Evolutionary conservation across 2,797 vertebrate genomes (phyloP), one percentile per base, ranked within the genome.

Genomic region (Molossus molossus): DNA sequence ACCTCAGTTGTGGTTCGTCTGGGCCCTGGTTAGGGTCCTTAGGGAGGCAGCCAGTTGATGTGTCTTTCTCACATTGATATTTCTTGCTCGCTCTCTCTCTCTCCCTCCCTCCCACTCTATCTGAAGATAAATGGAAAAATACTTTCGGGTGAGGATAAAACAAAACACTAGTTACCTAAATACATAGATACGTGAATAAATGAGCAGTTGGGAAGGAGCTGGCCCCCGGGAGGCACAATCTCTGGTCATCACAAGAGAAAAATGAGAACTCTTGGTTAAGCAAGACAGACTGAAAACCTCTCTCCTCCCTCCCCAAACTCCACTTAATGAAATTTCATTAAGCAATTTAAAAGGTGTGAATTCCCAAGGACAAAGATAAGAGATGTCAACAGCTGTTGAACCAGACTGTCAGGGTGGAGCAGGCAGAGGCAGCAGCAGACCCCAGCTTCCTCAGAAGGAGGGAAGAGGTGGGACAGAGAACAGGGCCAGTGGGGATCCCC

Each of bases 241-340:
- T 82, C 48, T 27, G 9, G 12, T 73, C 29, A 6, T 87, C 84
- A 33, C 20, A 55, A 80, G 60, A 76, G 80, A 69, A 60, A 91
- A 87, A 77, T 1, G 23, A 86, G 45, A 69, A 40, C 55, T 84
- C 50, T 27, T 27, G 50, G 17, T 81, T 64, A 62, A 90, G 67
- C 5, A 14, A n/a, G 65, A 69, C 48, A 29, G 18, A 37, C 48
- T 64, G 27, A 50, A 93, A 91, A 55, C 8, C 13, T 77, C 57
- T 79, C 5, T 53, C 29, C 29, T 40, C 10, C 60, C 40, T 88
- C 80, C 64, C 58, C 37, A 93, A 60, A 73, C 17, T 70, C 57
- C 72, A 89, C 57, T 58, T 86, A 60, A 60, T 29, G 53, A 57
- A 17, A 29, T 92, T 90, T 87, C n/a, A 64, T 73, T 67, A 90